These are phyloP conservation scores for Cryptophagus acutangulus DNA, from an alignment of 2,888 invertebrate species.

Conservation along the genomic window DNA sequence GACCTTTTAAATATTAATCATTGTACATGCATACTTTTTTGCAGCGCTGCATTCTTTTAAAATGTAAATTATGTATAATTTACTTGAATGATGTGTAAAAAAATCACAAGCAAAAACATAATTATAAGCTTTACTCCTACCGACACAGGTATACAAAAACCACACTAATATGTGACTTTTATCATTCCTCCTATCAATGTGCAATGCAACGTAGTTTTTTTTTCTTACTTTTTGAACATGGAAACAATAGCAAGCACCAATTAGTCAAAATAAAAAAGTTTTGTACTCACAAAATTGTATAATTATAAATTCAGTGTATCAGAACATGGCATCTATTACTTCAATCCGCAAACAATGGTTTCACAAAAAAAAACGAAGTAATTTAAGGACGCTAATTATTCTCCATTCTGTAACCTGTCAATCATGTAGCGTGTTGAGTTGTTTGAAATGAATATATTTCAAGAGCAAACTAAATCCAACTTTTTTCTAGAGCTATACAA, in stretches of 20 bases:
- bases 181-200: no score
- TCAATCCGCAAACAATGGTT: slow-evolving; percentile 8
- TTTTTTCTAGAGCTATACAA: no score
- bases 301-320: slow-evolving; percentile 4
- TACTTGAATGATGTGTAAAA: background rate
- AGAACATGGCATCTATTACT: slow-evolving; percentile 2
- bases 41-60: background rate
- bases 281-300: background rate
- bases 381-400: slow-evolving; percentile 8
- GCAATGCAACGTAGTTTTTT: no score
- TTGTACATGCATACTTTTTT: slow-evolving; percentile 1
- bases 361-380: slow-evolving; percentile 10
- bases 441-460: no score
- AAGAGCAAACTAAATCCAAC: no score
- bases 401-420: slow-evolving; percentile 9
- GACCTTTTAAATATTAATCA: no score
- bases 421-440: slow-evolving; percentile 14
- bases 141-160: background rate
- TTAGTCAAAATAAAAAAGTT: background rate
- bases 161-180: no score
- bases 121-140: background rate
- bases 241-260: background rate
- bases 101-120: background rate
- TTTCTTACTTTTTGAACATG: no score
- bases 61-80: no score